These are phyloP conservation scores for Coreius guichenoti DNA, from an alignment of 2,797 vertebrate species.

Conservation along the genomic window DNA sequence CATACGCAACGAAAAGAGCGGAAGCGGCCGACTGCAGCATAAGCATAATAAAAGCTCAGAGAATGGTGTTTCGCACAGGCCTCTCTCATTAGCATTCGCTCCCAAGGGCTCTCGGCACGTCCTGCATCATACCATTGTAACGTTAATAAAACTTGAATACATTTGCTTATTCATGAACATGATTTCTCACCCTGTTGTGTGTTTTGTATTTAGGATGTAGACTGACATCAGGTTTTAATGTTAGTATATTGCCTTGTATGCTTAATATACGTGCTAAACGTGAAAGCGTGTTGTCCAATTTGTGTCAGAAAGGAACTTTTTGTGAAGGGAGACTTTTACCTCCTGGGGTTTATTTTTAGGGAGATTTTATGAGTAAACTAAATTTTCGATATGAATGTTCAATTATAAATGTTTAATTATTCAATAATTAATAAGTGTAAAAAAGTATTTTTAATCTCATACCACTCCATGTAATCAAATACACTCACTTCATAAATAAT, in stretches of 20 bases:
- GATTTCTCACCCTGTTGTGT: background rate
- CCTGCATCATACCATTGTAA: too few species aligned
- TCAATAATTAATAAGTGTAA: background rate
- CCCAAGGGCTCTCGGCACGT: too few species aligned
- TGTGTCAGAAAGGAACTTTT: background rate
- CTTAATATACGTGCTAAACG: background rate
- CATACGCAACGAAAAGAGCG: too few species aligned
- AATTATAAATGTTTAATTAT: background rate
- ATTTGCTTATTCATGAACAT: too few species aligned
- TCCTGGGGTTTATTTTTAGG: background rate
- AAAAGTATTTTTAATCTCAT: background rate
- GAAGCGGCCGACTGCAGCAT: too few species aligned
- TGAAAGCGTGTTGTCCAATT: background rate
- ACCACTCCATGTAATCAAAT: background rate
- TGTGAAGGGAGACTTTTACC: background rate
- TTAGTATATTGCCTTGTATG: too few species aligned
- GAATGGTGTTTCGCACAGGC: too few species aligned
- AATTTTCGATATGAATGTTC: background rate
- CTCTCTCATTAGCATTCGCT: too few species aligned
- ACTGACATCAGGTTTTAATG: conserved; percentile 32
- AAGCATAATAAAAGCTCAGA: too few species aligned
- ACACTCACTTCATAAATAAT: background rate
- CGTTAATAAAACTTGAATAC: too few species aligned
- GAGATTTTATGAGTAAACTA: background rate
- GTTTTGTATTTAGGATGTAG: conserved; percentile 4